Percentiles rank a stretch among this genome's conserved stretches.
These are phyloP conservation scores for Sceloporus undulatus DNA, from an alignment of 2,113 vertebrate species.

Conservation along the genomic window DNA sequence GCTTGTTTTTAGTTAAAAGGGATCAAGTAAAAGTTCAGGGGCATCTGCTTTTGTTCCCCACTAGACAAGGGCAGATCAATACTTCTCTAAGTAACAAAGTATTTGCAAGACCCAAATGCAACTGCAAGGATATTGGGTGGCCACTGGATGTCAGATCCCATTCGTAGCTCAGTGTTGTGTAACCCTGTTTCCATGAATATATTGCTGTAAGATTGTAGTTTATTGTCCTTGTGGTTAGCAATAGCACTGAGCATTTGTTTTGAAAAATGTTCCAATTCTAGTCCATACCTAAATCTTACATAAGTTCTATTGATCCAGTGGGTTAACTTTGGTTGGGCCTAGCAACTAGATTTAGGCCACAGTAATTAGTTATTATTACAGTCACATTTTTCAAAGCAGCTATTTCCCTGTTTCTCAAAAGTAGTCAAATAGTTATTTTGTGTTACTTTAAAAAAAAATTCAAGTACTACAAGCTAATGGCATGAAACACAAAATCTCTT, in stretches of 20 bases:
- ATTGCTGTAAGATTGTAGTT: not conserved
- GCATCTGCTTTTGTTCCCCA: constrained; percentile 21
- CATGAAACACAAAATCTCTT: no score
- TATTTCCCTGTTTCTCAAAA: no score
- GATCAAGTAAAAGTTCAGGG: constrained; percentile 25
- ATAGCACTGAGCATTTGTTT: not conserved
- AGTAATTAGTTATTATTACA: no score
- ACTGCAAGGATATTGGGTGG: constrained; percentile 28
- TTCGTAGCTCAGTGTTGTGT: not conserved
- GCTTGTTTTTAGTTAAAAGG: constrained; percentile 49
- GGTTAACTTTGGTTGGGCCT: no score
- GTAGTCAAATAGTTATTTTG: no score
- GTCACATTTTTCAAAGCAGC: no score
- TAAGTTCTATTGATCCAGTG: no score
- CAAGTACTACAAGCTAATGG: no score
- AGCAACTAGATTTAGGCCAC: no score
- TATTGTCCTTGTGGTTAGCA: not conserved
- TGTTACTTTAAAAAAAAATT: no score
- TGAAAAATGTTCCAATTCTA: no score
- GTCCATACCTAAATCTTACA: no score
- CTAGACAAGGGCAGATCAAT: constrained; percentile 35
- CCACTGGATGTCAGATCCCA: not conserved
- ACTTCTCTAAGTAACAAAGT: constrained; percentile 14
- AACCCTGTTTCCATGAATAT: not conserved
- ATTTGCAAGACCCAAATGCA: constrained; percentile 16